Conservation (phyloP, 1,140 invertebrate species). For the Tetragnatha versicolor region DNA sequence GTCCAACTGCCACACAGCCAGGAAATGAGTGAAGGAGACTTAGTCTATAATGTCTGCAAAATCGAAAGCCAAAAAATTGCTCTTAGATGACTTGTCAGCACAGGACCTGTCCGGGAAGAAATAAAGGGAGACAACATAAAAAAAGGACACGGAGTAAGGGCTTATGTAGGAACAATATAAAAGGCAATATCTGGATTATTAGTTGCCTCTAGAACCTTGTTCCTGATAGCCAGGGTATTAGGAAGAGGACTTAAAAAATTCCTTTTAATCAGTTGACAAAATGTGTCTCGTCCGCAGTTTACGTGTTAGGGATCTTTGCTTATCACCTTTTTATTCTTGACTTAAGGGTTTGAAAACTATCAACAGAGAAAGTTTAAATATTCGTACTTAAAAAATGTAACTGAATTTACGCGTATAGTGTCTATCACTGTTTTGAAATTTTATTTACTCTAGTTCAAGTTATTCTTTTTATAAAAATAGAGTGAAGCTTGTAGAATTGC, state of each 20-base stretch:
- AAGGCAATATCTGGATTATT: constrained; percentile 1
- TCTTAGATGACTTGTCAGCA: neutral
- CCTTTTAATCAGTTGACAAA: neutral
- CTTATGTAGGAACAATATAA: neutral
- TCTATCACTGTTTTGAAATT: no score
- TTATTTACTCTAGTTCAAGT: no score
- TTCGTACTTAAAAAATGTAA: no score
- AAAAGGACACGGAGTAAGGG: neutral
- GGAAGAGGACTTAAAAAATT: neutral
- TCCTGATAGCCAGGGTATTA: neutral
- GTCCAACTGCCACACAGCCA: neutral
- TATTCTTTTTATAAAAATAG: no score
- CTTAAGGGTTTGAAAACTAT: no score
- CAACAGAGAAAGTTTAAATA: no score
- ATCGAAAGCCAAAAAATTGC: neutral
- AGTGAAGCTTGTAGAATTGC: no score
- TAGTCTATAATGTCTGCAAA: neutral
- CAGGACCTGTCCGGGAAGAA: neutral
- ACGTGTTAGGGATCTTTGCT: neutral
- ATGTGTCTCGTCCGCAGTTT: neutral
- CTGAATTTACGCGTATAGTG: no score
- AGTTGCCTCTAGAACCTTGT: neutral
- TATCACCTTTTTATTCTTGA: neutral
- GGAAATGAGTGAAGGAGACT: neutral
- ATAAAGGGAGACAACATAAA: neutral